These are phyloP conservation scores for Tipula lateralis DNA, from an alignment of 2,888 invertebrate genomes.

Conservation along the genomic window DNA sequence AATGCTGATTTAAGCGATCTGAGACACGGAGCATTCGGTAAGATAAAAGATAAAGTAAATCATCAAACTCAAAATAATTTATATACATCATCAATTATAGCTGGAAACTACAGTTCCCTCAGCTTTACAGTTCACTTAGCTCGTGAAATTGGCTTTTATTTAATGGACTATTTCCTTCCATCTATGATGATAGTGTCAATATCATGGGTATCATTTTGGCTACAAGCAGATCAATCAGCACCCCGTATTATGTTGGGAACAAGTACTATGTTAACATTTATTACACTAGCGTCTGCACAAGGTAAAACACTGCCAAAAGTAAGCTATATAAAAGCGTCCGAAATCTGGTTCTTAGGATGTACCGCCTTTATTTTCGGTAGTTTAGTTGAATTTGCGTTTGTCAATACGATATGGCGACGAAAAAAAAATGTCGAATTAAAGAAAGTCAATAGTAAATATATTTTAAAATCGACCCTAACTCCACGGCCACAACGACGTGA, in stretches of 20 bases:
- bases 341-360: slow-evolving; percentile 84
- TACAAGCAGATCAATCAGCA: slow-evolving; percentile 79
- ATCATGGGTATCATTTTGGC: slow-evolving; percentile 87
- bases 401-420: slow-evolving; percentile 81
- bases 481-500: slow-evolving; percentile 70
- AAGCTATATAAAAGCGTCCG: slow-evolving; percentile 83
- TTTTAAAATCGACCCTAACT: slow-evolving; percentile 75
- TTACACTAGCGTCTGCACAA: slow-evolving; percentile 78
- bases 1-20: slow-evolving; percentile 63
- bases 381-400: slow-evolving; percentile 82
- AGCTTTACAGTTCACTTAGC: slow-evolving; percentile 73
- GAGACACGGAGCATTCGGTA: slow-evolving; percentile 68
- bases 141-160: slow-evolving; percentile 78
- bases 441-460: slow-evolving; percentile 68
- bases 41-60: slow-evolving; percentile 37
- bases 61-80: background rate
- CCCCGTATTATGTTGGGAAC: slow-evolving; percentile 77
- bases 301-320: slow-evolving; percentile 82
- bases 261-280: slow-evolving; percentile 81
- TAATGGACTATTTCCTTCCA: slow-evolving; percentile 84
- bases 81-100: slow-evolving; percentile 48
- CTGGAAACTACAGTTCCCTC: slow-evolving; percentile 76
- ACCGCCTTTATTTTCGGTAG: slow-evolving; percentile 80
- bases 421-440: slow-evolving; percentile 53
- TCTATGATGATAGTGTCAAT: slow-evolving; percentile 81